Evolutionary conservation across 2,888 invertebrate genomes (phyloP), one percentile per base, ranked within the genome.

Genomic region (Mesodorylaimus sp.): DNA sequence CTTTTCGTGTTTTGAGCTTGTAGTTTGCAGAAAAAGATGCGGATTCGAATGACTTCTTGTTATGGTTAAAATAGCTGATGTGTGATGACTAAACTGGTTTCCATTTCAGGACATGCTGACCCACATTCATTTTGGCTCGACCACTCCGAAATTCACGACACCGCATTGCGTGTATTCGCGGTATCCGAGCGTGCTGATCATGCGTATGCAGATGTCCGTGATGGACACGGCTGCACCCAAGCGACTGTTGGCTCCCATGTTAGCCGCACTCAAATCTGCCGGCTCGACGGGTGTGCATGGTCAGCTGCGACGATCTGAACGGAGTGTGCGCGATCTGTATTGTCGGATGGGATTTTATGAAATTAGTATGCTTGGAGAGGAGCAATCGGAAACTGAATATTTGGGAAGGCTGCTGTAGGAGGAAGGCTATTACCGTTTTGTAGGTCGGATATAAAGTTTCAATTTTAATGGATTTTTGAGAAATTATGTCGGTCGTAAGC

Each of bases 201-300:
- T n/a, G n/a, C n/a, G n/a, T n/a, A n/a, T n/a, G n/a, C n/a, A n/a
- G n/a, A n/a, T n/a, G n/a, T n/a, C 19, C n/a, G 24, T 45, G 7
- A 13, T 50, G 19, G 50, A 50, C n/a, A 47, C 45, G 23, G 28
- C 46, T 2, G 50, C 50, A 2, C 44, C 45, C 21, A 50, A 47
- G 29, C 10, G 24, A 3, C 37, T 50, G 24, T 32, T 46, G 10
- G 38, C 48, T 3, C 16, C 38, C 24, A 7, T 50, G 21, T 21
- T 48, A 25, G 24, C 50, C n/a, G 47, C 50, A 16, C 27, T 50
- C 16, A 50, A 50, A 27, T n/a, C n/a, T n/a, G n/a, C n/a, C 29
- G 47, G 32, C 10, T 36, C 32, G 10, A 21, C 29, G 27, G 47
- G 47, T 16, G 47, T 46, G 36, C 36, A 38, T 36, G 47, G 36